These are phyloP conservation scores for Brachypteracias leptosomus DNA, from an alignment of 2,113 vertebrate genomes.

Conservation along the genomic window DNA sequence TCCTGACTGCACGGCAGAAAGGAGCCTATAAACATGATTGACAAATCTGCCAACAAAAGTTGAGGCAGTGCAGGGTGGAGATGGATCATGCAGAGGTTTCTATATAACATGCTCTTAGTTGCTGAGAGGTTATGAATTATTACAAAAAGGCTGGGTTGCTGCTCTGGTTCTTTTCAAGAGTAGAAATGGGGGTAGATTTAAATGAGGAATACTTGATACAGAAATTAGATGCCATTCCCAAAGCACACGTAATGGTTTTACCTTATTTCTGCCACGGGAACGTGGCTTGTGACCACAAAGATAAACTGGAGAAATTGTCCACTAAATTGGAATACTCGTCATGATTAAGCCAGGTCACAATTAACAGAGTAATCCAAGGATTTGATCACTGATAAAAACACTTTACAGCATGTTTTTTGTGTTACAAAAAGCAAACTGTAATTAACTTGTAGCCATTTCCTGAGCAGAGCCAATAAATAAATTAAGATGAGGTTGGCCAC, in stretches of 20 bases:
- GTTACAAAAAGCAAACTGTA: conserved; percentile 7
- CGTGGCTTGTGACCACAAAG: not conserved
- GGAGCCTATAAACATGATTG: conserved; percentile 51
- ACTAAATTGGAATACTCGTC: not conserved
- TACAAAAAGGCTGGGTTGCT: not conserved
- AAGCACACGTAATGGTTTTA: not conserved
- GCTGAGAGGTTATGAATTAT: conserved; percentile 34
- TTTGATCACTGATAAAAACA: conserved; percentile 18
- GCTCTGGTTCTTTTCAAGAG: not conserved
- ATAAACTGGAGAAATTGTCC: not conserved
- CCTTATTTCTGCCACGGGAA: not conserved
- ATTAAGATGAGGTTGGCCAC: not conserved
- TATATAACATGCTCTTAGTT: not conserved
- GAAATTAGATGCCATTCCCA: not conserved
- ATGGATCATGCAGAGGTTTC: not conserved
- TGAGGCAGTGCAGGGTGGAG: not conserved
- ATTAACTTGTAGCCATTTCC: not conserved
- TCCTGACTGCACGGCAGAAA: not conserved
- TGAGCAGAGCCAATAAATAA: conserved; percentile 33
- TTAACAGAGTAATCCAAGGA: not conserved
- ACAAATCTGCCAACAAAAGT: conserved; percentile 55
- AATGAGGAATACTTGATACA: not conserved
- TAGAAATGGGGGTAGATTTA: not conserved
- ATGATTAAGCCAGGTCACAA: not conserved
- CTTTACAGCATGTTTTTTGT: not conserved